These are phyloP conservation scores for Leptosomus discolor DNA, from an alignment of 2,113 vertebrate species.

Conservation along the genomic window DNA sequence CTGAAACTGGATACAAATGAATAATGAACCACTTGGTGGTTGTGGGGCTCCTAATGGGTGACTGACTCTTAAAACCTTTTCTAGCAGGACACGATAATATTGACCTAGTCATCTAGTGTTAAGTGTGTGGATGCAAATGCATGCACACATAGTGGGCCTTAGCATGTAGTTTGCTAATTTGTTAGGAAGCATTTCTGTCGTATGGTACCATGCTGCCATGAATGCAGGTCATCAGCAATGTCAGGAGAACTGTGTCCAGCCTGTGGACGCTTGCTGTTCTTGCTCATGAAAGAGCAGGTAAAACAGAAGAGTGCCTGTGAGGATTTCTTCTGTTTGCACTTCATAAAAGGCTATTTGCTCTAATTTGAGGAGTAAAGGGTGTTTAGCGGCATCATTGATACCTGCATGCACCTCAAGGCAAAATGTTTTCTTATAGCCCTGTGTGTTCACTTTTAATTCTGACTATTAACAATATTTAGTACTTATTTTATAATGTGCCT, in stretches of 20 bases:
- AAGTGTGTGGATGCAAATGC: not conserved
- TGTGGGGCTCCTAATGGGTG: not conserved
- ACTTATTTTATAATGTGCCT: not conserved
- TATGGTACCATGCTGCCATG: not conserved
- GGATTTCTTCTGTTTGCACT: not conserved
- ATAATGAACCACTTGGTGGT: not conserved
- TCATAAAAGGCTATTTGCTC: not conserved
- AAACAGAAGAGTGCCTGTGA: not conserved
- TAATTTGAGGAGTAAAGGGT: not conserved
- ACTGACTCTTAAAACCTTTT: not conserved
- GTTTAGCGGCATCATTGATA: not conserved
- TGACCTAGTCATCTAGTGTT: not conserved
- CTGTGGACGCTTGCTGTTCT: not conserved
- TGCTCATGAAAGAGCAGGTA: not conserved
- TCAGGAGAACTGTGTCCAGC: not conserved
- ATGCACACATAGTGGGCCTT: fast-evolving
- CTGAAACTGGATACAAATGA: not conserved
- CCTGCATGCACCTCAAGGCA: not conserved
- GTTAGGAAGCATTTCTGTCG: not conserved
- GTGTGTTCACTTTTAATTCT: not conserved
- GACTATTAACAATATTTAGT: not conserved
- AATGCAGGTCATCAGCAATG: not conserved
- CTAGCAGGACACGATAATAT: not conserved
- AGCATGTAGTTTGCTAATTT: not conserved
- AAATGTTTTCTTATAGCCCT: not conserved